These are phyloP conservation scores for Rhinolophus sinicus DNA, from an alignment of 2,113 vertebrate species.

Conservation along the genomic window DNA sequence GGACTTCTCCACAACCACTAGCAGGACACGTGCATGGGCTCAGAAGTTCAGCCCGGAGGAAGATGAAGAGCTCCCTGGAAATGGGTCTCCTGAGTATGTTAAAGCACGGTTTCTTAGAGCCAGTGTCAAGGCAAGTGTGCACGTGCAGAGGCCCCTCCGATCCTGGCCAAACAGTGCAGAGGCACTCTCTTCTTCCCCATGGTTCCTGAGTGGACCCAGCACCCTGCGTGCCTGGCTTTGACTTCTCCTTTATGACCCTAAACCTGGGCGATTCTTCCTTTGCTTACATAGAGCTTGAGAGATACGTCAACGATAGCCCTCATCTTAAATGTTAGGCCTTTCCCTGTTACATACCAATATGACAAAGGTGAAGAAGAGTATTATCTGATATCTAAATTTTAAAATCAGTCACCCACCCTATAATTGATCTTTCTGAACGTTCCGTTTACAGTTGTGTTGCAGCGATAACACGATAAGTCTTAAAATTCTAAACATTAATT, in stretches of 20 bases:
- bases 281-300: background rate
- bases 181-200: background rate
- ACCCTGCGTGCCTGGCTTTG: background rate
- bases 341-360: background rate
- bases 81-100: background rate
- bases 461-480: background rate
- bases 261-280: background rate
- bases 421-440: background rate
- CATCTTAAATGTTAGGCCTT: background rate
- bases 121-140: background rate
- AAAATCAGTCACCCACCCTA: background rate
- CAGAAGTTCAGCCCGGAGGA: background rate
- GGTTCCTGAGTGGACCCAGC: background rate
- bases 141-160: background rate
- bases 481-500: background rate
- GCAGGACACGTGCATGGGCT: background rate
- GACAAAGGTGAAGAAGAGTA: background rate
- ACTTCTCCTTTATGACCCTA: background rate
- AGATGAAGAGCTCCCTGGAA: background rate
- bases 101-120: no score
- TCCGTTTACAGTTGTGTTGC: background rate
- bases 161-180: accelerated
- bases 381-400: background rate
- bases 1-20: background rate
- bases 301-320: background rate